phyloP scores from a whole-genome alignment of 2,888 invertebrate species.

The Ernsta delagoae region DNA sequence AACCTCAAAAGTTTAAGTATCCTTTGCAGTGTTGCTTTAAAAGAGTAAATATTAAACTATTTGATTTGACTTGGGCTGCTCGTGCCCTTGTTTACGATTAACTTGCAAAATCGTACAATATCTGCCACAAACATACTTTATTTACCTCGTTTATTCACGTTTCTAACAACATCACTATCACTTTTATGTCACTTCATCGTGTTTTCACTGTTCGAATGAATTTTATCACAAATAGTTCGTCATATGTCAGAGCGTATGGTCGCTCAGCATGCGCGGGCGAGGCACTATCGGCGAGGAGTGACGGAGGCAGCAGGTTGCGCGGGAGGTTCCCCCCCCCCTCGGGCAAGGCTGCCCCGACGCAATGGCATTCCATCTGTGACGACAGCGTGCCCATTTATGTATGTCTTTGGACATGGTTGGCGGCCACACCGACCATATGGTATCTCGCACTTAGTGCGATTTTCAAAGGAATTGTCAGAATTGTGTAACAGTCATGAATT shows the following conservation, averaged over 20 bases:
- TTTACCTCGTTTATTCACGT: slow-evolving; percentile 59
- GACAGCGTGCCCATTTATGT: slow-evolving; percentile 83
- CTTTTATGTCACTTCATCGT: slow-evolving; percentile 61
- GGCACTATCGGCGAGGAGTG: slow-evolving; percentile 61
- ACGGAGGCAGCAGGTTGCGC: slow-evolving; percentile 73
- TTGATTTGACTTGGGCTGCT: slow-evolving; percentile 39
- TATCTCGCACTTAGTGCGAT: slow-evolving; percentile 63
- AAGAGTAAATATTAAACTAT: slow-evolving; percentile 29
- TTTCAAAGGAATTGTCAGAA: slow-evolving; percentile 59
- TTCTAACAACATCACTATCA: slow-evolving; percentile 59
- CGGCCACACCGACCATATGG: slow-evolving; percentile 80
- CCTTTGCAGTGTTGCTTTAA: not conserved
- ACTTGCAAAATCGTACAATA: slow-evolving; percentile 46
- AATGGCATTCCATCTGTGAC: slow-evolving; percentile 79
- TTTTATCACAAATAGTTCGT: slow-evolving; percentile 49
- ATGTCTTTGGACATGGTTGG: slow-evolving; percentile 82
- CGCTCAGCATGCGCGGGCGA: slow-evolving; percentile 66
- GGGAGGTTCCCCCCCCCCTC: slow-evolving; percentile 50
- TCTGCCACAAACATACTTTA: slow-evolving; percentile 43
- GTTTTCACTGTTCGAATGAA: slow-evolving; percentile 53
- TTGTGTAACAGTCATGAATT: slow-evolving; percentile 57
- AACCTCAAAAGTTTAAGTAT: not conserved
- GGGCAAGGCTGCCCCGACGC: slow-evolving; percentile 67
- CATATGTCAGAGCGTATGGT: slow-evolving; percentile 51
- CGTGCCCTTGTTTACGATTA: slow-evolving; percentile 63